These are phyloP conservation scores for Cistogaster globosa DNA, from an alignment of 2,888 invertebrate species.

Conservation along the genomic window DNA sequence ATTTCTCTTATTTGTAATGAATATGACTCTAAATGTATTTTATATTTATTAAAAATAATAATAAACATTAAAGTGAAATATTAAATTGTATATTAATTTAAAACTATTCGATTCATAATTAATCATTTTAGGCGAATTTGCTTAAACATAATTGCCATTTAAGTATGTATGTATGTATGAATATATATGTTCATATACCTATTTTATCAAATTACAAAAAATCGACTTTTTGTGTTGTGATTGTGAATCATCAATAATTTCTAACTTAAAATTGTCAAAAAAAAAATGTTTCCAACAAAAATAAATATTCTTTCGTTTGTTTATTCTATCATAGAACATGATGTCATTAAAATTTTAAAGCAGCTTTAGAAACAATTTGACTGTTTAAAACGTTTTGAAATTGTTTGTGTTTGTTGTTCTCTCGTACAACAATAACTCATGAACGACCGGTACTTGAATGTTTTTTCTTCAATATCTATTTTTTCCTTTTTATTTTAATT, in stretches of 20 bases:
- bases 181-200: too few relatives aligned
- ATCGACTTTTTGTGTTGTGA: neutral
- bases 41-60: too few relatives aligned
- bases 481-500: neutral
- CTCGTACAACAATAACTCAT: neutral
- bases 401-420: neutral
- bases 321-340: conserved; percentile 21
- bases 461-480: neutral
- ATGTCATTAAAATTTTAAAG: conserved; percentile 47
- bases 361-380: conserved; percentile 17
- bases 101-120: too few relatives aligned
- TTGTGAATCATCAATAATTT: conserved; percentile 38
- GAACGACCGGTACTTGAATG: neutral
- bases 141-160: conserved; percentile 20
- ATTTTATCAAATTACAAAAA: neutral
- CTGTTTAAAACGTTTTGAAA: conserved; percentile 18
- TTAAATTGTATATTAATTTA: too few relatives aligned
- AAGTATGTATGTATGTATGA: neutral
- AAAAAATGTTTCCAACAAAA: neutral
- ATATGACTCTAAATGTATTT: too few relatives aligned
- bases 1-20: too few relatives aligned
- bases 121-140: neutral
- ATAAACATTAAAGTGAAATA: too few relatives aligned
- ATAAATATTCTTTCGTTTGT: neutral
- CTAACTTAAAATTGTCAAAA: neutral